phyloP scores from a whole-genome alignment of 2,797 vertebrate species.

The Eulemur coronatus region DNA sequence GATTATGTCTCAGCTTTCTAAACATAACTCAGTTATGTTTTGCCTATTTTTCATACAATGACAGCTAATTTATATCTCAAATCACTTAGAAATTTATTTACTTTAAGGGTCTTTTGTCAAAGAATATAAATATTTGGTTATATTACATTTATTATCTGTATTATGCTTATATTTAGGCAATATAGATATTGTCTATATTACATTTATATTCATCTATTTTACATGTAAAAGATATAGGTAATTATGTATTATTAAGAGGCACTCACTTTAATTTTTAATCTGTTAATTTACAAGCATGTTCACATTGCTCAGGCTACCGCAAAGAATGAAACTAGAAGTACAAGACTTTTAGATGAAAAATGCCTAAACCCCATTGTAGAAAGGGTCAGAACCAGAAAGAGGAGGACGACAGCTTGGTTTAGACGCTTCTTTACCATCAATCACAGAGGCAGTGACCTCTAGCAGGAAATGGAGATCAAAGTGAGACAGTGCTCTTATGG shows the following conservation, averaged over 20 bases:
- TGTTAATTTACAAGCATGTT: background rate
- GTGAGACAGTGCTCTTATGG: background rate
- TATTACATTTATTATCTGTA: background rate
- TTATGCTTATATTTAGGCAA: background rate
- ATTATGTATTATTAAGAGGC: background rate
- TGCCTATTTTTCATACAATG: background rate
- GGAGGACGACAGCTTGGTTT: background rate
- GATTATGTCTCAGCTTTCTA: background rate
- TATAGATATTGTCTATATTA: background rate
- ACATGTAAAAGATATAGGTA: background rate
- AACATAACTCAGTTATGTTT: background rate
- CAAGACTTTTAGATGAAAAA: background rate
- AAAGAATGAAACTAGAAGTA: background rate
- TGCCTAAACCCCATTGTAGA: background rate
- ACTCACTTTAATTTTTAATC: background rate
- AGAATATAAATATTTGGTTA: background rate
- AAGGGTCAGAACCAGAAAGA: background rate
- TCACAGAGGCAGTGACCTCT: background rate
- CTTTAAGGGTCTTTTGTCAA: background rate
- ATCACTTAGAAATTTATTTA: background rate
- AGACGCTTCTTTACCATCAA: background rate
- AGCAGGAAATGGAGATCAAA: background rate
- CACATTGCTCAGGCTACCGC: background rate
- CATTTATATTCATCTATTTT: background rate
- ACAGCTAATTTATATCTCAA: slow-evolving; percentile 12